Evolutionary conservation across 2,888 invertebrate species (phyloP).

Genomic region (Oligia latruncula): DNA sequence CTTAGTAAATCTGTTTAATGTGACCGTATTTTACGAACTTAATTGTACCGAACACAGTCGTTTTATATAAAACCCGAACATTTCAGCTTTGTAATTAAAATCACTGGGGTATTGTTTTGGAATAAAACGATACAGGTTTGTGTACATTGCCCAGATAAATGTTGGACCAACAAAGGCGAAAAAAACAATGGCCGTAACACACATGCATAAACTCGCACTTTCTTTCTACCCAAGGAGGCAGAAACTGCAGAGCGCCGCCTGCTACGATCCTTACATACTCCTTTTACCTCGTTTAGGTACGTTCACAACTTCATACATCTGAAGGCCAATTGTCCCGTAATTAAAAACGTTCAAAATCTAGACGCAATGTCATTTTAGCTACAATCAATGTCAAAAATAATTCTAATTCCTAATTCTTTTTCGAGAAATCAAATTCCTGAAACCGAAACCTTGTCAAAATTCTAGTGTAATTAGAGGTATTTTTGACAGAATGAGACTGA

Average conservation of each 20-base stretch:
- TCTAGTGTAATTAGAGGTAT: neutral
- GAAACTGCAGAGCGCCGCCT: neutral
- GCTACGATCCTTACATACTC: neutral
- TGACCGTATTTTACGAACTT: conserved; percentile 44
- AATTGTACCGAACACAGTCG: conserved; percentile 42
- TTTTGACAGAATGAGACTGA: neutral
- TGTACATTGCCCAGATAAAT: conserved; percentile 47
- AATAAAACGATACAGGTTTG: conserved; percentile 49
- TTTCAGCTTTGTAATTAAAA: conserved; percentile 59
- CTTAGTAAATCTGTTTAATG: conserved; percentile 41
- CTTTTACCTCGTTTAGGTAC: neutral
- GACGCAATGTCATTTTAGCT: neutral
- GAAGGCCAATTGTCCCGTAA: neutral
- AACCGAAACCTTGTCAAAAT: neutral
- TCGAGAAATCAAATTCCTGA: no score
- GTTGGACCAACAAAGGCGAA: conserved; percentile 49
- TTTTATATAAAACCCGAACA: conserved; percentile 47
- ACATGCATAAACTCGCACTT: no score
- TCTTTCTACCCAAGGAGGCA: neutral
- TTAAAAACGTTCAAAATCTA: neutral
- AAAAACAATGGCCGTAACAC: conserved; percentile 26
- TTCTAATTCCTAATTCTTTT: no score
- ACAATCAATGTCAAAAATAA: neutral
- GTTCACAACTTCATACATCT: neutral
- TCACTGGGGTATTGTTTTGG: conserved; percentile 57